Percentiles rank a stretch among this genome's conserved stretches.
Evolutionary conservation across 2,888 invertebrate species (phyloP).

Genomic region (Heliconius charithonia): DNA sequence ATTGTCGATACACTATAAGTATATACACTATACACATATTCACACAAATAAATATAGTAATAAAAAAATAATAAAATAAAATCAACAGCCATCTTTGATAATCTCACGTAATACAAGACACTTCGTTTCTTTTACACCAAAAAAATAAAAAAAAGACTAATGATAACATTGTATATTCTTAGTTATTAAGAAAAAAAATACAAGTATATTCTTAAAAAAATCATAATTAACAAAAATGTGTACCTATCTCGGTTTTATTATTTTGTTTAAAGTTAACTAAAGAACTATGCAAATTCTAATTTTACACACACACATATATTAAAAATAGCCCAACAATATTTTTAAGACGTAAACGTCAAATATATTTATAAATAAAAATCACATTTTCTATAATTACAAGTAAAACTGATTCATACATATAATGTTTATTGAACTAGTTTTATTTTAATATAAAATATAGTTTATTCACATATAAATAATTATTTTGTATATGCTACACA

Average conservation of each 20-base stretch:
- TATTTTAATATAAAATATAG: neutral
- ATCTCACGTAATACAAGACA: conserved; percentile 26
- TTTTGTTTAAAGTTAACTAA: neutral
- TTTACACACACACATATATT: neutral
- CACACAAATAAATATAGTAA: conserved; percentile 21
- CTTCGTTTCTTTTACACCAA: conserved; percentile 4
- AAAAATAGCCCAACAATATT: neutral
- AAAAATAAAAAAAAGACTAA: neutral
- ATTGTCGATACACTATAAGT: conserved; percentile 30
- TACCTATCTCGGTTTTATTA: neutral
- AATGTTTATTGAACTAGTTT: neutral
- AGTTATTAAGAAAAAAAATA: neutral
- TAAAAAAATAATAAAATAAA: conserved; percentile 9
- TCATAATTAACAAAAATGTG: neutral
- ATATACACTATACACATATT: conserved; percentile 39
- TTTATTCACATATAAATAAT: no score
- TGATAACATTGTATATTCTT: no score
- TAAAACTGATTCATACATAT: neutral
- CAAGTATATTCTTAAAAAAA: neutral
- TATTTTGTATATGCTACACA: no score
- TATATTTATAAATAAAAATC: neutral
- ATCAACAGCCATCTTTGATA: conserved; percentile 36
- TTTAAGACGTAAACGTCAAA: neutral
- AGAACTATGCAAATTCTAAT: neutral
- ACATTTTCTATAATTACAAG: neutral